Evolutionary conservation across 2,113 vertebrate genomes (phyloP), one percentile per base, ranked within the genome.

Genomic region (Gymnobelideus leadbeateri): DNA sequence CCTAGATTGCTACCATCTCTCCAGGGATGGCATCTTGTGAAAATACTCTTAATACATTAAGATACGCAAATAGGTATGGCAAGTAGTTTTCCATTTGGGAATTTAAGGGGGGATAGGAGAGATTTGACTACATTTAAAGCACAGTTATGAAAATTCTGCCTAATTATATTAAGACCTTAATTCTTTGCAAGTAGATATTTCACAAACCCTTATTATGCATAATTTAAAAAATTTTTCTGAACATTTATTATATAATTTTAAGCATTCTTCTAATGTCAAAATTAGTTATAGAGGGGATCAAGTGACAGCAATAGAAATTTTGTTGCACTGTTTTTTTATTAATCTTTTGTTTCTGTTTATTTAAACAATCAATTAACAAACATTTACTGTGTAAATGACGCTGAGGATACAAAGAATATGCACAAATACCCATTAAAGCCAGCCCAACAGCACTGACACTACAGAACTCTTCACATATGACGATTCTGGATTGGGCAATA

Each of bases 1-100:
- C n/a, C 68, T 97, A 99, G 99, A 99, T 99, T 1, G 99, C 99
- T 51, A 99, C 99, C 57, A 99, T 99, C 98, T 99, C 99, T 97
- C 99, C 99, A 11, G 99, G 99, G 89, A 99, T 99, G 99, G 99
- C 99, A 28, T 99, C 99, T 23, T 99, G 99, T 99, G 99, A 99
- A 99, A 99, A 99, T 98, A 99, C 99, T 96, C 98, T 99, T 96
- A 99, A 99, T 98, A 99, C 99, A 0, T 93, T 99, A 98, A 99
- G 99, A 99, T 99, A 99, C 0, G 99, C 99, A 98, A 99, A 99
- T 98, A 99, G 99, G 99, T 99, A 98, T 97, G 98, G 97, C 90
- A 96, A 91, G 55, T 12, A 0, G 46, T 98, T 57, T 94, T 94
- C 12, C 8, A 52, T 92, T 95, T 93, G 96, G 31, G 94, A 93